Conservation (phyloP, 2,113 vertebrate species). For the Percina caprodes region DNA sequence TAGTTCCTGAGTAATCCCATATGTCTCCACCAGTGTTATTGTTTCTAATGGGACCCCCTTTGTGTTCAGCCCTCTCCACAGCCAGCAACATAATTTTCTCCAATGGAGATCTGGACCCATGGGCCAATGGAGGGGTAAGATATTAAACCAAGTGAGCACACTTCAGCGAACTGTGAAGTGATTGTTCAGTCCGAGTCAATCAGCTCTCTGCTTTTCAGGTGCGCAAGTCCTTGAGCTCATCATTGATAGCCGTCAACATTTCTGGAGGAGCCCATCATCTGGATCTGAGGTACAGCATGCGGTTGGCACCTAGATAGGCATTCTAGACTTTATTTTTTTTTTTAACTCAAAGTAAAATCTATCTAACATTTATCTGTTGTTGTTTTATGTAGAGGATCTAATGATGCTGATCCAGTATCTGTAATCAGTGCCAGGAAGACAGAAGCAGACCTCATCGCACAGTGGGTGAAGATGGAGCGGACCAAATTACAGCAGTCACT, state of each 20-base stretch:
- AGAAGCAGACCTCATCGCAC: conserved; percentile 83
- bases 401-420: conserved; percentile 85
- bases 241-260: conserved; percentile 86
- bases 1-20: not conserved
- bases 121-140: conserved; percentile 94
- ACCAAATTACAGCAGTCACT: conserved; percentile 2
- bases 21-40: not conserved
- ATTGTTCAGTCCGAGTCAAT: not conserved
- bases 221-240: conserved; percentile 84
- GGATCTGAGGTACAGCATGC: conserved; percentile 87
- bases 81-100: conserved; percentile 97
- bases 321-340: not conserved
- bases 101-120: conserved; percentile 95
- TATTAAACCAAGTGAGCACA: not conserved
- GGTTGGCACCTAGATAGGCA: not conserved
- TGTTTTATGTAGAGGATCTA: conserved; percentile 78
- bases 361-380: not conserved
- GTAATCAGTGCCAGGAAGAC: conserved; percentile 82
- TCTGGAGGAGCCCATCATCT: conserved; percentile 91
- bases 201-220: conserved; percentile 79
- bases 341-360: not conserved
- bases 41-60: not conserved
- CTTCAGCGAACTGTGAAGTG: not conserved
- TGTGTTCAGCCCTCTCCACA: conserved; percentile 85
- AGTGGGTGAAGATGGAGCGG: conserved; percentile 86